Evolutionary conservation across 1,140 invertebrate genomes (phyloP).

Genomic region (Eupristina koningsbergeri): DNA sequence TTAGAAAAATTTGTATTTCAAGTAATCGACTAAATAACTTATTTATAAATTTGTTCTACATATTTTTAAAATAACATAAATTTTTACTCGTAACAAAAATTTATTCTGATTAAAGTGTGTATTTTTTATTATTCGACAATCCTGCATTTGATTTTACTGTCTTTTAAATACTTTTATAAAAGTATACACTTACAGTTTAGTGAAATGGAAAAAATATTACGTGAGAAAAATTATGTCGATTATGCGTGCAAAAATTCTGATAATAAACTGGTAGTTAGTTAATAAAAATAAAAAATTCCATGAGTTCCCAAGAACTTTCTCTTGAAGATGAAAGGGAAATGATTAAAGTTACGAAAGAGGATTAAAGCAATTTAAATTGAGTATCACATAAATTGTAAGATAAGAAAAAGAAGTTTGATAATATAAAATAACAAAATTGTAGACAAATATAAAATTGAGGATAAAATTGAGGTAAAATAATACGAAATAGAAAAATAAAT

Average conservation of each 20-base stretch:
- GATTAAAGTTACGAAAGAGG: background rate
- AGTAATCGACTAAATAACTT: too few species aligned
- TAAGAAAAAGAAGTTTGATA: background rate
- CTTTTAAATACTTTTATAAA: background rate
- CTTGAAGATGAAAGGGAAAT: conserved; percentile 16
- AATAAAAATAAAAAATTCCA: background rate
- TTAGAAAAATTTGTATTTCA: too few species aligned
- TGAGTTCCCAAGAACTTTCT: background rate
- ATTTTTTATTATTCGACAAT: too few species aligned
- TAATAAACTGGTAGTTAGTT: background rate
- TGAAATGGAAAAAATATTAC: background rate
- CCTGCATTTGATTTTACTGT: too few species aligned
- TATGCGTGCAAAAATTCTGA: background rate
- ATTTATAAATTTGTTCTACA: too few species aligned
- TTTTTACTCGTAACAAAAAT: too few species aligned
- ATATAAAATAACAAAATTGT: background rate
- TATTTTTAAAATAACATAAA: too few species aligned
- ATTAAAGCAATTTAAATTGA: conserved; percentile 44
- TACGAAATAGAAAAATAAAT: background rate
- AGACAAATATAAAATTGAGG: background rate
- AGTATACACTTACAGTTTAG: background rate
- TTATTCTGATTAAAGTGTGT: too few species aligned
- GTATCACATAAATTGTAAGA: background rate
- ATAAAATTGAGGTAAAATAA: background rate
- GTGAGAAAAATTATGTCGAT: background rate